Percentiles rank a stretch among this genome's conserved stretches.
Evolutionary conservation across 2,888 invertebrate species (phyloP).

Genomic region (Lysandra coridon): DNA sequence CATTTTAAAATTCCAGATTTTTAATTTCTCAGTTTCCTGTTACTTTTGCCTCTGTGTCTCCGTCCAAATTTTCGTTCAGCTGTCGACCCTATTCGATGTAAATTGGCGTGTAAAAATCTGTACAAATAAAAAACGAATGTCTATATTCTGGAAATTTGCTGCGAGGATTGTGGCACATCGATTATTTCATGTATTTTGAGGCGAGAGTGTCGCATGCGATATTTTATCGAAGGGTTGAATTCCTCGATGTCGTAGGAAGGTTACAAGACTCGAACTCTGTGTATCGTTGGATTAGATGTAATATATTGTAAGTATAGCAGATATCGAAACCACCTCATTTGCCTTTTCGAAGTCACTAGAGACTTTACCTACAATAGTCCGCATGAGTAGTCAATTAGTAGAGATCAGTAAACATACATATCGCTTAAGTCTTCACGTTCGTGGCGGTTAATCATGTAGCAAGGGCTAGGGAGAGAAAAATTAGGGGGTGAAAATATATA

Average conservation of each 20-base stretch:
- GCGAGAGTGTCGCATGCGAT: not conserved
- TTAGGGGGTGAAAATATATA: not conserved
- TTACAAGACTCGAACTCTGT: conserved; percentile 40
- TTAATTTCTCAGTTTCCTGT: conserved; percentile 46
- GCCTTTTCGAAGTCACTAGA: conserved; percentile 39
- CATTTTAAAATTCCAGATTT: conserved; percentile 38
- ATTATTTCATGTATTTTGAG: not conserved
- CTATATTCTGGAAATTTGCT: conserved; percentile 55
- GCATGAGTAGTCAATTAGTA: conserved; percentile 50
- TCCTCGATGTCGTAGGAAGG: conserved; percentile 49
- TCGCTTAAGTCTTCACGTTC: conserved; percentile 68
- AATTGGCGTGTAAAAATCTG: conserved; percentile 65
- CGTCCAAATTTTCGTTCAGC: conserved; percentile 60
- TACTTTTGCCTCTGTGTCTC: conserved; percentile 67
- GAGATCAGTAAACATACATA: conserved; percentile 66
- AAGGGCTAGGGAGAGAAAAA: conserved; percentile 45
- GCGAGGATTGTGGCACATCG: conserved; percentile 52
- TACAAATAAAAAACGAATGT: conserved; percentile 66
- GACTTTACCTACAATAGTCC: conserved; percentile 43
- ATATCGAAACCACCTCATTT: conserved; percentile 41
- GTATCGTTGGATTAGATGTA: conserved; percentile 29
- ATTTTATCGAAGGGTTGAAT: not conserved
- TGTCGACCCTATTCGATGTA: conserved; percentile 49
- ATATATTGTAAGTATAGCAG: conserved; percentile 33
- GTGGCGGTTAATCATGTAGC: conserved; percentile 69